A percentile compares a stretch with the other conserved stretches of the same genome.
phyloP scores from a whole-genome alignment of 2,888 invertebrate species.

The Laspeyria flexula region DNA sequence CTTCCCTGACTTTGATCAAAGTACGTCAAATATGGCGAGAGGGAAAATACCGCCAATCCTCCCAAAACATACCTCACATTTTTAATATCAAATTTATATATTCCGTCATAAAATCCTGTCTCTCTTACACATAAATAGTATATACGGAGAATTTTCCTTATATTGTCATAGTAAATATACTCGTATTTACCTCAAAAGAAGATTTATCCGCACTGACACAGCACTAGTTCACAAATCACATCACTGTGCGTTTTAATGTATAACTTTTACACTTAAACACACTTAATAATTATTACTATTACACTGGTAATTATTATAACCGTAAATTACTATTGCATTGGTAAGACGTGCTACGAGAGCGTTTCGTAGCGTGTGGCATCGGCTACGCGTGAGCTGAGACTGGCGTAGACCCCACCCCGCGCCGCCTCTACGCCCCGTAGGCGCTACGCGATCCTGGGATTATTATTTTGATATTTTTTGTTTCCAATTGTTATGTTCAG shows the following conservation, averaged over 20 bases:
- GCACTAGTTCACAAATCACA: slow-evolving; percentile 54
- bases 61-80: slow-evolving; percentile 19
- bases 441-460: slow-evolving; percentile 49
- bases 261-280: slow-evolving; percentile 31
- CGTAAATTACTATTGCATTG: slow-evolving; percentile 41
- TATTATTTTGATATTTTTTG: slow-evolving; percentile 48
- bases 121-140: slow-evolving; percentile 20
- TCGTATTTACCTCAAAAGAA: slow-evolving; percentile 55
- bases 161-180: slow-evolving; percentile 33
- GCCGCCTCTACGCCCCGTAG: slow-evolving; percentile 52
- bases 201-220: slow-evolving; percentile 53
- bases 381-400: slow-evolving; percentile 76
- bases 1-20: slow-evolving; percentile 7
- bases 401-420: slow-evolving; percentile 77
- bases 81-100: slow-evolving; percentile 36
- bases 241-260: slow-evolving; percentile 45
- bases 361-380: slow-evolving; percentile 75
- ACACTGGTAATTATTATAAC: slow-evolving; percentile 42
- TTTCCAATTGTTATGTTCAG: slow-evolving; percentile 44
- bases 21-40: slow-evolving; percentile 5
- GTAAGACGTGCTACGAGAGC: slow-evolving; percentile 27
- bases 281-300: slow-evolving; percentile 40
- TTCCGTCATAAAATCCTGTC: slow-evolving; percentile 24
- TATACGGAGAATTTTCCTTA: slow-evolving; percentile 33
- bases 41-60: slow-evolving; percentile 35